These are phyloP conservation scores for Microctenopoma steveboyesi DNA, from an alignment of 2,797 vertebrate species.

Conservation along the genomic window DNA sequence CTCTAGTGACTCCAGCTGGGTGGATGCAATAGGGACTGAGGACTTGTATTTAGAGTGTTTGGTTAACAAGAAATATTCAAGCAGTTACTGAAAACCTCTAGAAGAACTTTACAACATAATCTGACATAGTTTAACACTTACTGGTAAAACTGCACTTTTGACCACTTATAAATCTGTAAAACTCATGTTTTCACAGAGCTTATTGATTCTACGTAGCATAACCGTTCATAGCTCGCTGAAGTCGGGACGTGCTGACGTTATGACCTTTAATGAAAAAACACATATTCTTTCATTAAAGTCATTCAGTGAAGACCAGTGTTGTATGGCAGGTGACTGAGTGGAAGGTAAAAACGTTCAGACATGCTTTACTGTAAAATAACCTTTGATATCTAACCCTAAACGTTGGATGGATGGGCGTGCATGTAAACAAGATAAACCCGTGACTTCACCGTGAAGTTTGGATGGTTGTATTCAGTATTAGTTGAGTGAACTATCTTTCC, in stretches of 20 bases:
- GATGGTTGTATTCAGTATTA: conserved; percentile 2
- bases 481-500: conserved; percentile 2
- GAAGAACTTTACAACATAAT: not conserved
- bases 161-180: too few species aligned
- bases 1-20: not conserved
- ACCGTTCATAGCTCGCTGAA: not conserved
- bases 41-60: not conserved
- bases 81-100: not conserved
- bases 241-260: not conserved
- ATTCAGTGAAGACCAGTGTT: not conserved
- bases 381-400: not conserved
- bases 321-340: not conserved
- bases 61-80: not conserved
- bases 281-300: not conserved
- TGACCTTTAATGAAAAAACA: not conserved
- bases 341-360: not conserved
- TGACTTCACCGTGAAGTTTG: not conserved
- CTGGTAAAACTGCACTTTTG: not conserved
- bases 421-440: too few species aligned
- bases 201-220: not conserved
- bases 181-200: not conserved
- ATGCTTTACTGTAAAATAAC: not conserved
- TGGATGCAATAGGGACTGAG: too few species aligned
- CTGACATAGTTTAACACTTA: not conserved
- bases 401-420: not conserved